Evolutionary conservation across 92 coral and sea anemone species (phyloP), one percentile per base, ranked within the genome.

Genomic region (Palythoa grandis): DNA sequence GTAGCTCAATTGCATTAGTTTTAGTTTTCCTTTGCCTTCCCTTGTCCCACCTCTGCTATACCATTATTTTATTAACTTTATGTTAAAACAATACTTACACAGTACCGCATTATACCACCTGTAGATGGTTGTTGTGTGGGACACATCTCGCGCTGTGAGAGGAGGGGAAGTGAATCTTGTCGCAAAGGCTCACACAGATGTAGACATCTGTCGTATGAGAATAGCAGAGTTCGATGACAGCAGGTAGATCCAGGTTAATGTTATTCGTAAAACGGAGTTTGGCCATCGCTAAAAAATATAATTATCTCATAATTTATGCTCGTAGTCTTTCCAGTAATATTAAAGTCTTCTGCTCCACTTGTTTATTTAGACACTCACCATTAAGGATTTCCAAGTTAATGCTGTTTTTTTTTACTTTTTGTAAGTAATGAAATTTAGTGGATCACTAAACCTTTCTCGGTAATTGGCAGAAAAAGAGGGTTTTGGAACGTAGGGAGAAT

Each of bases 181-280:
- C 52, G 98, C 98, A 35, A 97, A 97, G 79, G 99, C 99, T 19
- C 99, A 97, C 74, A 97, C 99, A 24, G 99, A 97, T 89, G 97
- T 95, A 43, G 96, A 97, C 82, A 95, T 97, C 86, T 86, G 91
- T 14, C 92, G 95, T 23, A 93, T 97, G 94, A 95, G 93, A 69
- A 97, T 97, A 61, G 98, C 99, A 50, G 92, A 95, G 79, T 97
- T 95, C 85, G 99, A 97, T 84, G 99, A 97, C 82, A 97, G 97
- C 93, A 97, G 99, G 96, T 93, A 66, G 29, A 54, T 16, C 23
- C 68, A 52, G 20, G 14, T 5, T 8, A 8, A 6, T 67, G 72
- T 67, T 66, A 7, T 37, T 66, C 71, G 13, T n/a, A 20, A 24
- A n/a, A 66, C 0, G 20, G 15, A 12, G 12, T 66, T 66, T 24